These are phyloP conservation scores for Lepidotrigona ventralis DNA, from an alignment of 1,140 invertebrate species.

Conservation along the genomic window DNA sequence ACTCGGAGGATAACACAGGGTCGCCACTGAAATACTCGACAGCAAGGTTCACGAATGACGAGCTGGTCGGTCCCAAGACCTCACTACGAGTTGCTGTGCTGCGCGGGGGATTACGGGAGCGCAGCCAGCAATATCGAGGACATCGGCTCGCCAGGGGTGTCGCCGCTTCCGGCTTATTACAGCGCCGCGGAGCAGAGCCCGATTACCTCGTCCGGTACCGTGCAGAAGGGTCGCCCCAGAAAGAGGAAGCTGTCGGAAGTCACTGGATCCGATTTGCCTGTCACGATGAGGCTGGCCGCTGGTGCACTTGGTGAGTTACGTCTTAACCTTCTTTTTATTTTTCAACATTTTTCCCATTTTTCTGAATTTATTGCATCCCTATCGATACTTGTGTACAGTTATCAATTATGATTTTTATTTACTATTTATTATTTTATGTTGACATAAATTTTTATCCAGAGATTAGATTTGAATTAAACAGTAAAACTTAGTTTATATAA, in stretches of 20 bases:
- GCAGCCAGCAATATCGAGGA: constrained; percentile 82
- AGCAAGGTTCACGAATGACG: constrained; percentile 68
- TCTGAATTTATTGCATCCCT: no score
- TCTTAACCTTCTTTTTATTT: background rate
- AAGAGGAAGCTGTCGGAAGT: constrained; percentile 87
- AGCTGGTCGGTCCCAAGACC: constrained; percentile 79
- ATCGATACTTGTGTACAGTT: no score
- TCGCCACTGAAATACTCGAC: constrained; percentile 68
- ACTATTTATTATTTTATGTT: no score
- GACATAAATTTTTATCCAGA: no score
- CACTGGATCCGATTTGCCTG: constrained; percentile 82
- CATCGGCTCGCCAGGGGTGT: constrained; percentile 81
- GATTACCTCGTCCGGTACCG: constrained; percentile 78
- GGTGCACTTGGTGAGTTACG: constrained; percentile 84
- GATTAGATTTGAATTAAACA: no score
- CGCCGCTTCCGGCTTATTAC: constrained; percentile 82
- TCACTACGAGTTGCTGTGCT: constrained; percentile 84
- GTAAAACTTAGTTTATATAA: no score
- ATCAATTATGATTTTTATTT: no score
- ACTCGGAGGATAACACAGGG: constrained; percentile 62
- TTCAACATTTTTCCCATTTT: background rate
- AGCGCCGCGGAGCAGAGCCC: constrained; percentile 80
- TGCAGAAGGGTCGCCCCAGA: constrained; percentile 90
- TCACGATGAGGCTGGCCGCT: constrained; percentile 86
- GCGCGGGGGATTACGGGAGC: constrained; percentile 81